Evolutionary conservation across 92 coral and sea anemone species (phyloP).

Genomic region (Porites lobata): DNA sequence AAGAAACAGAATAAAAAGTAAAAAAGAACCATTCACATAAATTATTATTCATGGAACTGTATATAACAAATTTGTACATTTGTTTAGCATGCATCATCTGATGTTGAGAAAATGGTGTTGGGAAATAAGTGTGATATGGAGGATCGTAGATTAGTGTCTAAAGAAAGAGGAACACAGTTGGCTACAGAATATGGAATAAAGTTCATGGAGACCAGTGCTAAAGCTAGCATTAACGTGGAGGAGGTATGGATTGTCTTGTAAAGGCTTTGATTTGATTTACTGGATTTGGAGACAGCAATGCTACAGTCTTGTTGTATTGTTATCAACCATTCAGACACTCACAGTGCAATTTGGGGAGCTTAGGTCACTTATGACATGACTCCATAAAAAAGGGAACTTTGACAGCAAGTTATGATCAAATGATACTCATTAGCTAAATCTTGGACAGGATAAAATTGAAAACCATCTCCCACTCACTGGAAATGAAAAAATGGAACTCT

Average conservation of each 20-base stretch:
- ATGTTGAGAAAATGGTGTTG: conserved; percentile 98
- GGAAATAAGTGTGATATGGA: conserved; percentile 99
- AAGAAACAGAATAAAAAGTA: too few species aligned
- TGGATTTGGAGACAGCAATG: too few species aligned
- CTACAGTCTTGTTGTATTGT: too few species aligned
- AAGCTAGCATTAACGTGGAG: conserved; percentile 98
- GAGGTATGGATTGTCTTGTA: conserved; percentile 60
- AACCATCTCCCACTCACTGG: too few species aligned
- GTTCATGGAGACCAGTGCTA: conserved; percentile 99
- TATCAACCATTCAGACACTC: too few species aligned
- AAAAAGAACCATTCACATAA: neutral
- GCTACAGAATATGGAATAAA: conserved; percentile 98
- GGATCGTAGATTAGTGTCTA: conserved; percentile 96
- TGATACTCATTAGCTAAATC: neutral
- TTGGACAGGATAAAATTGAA: too few species aligned
- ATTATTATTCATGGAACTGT: neutral
- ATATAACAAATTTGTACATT: neutral
- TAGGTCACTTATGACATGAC: too few species aligned
- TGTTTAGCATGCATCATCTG: conserved; percentile 97
- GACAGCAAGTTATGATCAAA: neutral
- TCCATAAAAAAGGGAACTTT: too few species aligned
- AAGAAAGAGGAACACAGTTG: conserved; percentile 95
- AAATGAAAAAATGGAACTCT: too few species aligned
- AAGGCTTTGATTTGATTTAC: too few species aligned
- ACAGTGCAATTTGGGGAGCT: too few species aligned